Evolutionary conservation across 1,140 invertebrate genomes (phyloP), one percentile per base, ranked within the genome.

Genomic region (Bactericera cockerelli): DNA sequence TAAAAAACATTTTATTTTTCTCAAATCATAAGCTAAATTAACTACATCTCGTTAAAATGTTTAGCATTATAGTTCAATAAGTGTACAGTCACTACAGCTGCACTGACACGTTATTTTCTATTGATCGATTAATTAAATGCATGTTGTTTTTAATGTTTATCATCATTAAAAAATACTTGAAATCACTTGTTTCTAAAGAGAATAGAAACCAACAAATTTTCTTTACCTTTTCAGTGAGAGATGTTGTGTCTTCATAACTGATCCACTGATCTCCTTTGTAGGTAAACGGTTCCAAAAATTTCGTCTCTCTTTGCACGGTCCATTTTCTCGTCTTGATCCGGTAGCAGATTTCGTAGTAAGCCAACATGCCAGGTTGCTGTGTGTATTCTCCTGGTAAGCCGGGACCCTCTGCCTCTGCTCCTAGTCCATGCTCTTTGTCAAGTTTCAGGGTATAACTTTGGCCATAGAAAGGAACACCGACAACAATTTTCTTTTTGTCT

Each of bases 341-440:
- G n/a, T 85, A 76, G 64, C 89, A 93, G 60, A 93, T 88, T 75
- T 97, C 91, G 65, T 88, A 88, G 67, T 89, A 92, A 1, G 86
- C 79, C 59, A 94, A 71, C 83, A 93, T 91, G 63, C 93, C 93
- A 0, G 86, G 83, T 71, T 95, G 89, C 56, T 81, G 81, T 0
- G 92, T 93, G 61, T 83, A 84, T 63, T 89, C 82, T 2, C 92
- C 92, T 1, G 87, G 74, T 24, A 76, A 73, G 1, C 91, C 91
- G 1, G 86, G 82, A 36, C 86, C 81, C 4, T 74, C 74, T 28
- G 84, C 75, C 11, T 78, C 65, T 62, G 75, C 66, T 1, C 75
- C 75, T 1, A 72, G 59, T 1, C 72, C 76, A 26, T 74, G 71
- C 22, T 79, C 74, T 61, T 71, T 74, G 8, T 71, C 62, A 0